phyloP scores from a whole-genome alignment of 2,113 vertebrate species.

The Platysternon megacephalum region DNA sequence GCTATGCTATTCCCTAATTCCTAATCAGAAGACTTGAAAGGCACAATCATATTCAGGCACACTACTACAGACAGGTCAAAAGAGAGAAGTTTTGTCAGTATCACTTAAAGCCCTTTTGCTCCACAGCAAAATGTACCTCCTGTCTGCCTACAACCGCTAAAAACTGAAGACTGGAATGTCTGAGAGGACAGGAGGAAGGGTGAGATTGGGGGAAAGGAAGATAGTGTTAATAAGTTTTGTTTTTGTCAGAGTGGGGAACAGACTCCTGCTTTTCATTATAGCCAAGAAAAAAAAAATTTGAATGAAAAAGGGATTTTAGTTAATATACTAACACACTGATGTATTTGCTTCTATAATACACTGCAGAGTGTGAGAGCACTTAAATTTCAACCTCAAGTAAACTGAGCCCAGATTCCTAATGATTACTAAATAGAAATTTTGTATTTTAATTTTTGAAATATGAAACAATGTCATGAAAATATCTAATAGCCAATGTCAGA shows the following conservation, averaged over 20 bases:
- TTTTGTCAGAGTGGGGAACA: not conserved
- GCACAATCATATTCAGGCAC: not conserved
- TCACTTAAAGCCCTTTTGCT: not conserved
- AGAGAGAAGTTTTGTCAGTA: not conserved
- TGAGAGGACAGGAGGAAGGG: not conserved
- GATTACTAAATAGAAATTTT: not conserved
- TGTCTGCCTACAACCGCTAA: not conserved
- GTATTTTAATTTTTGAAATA: not conserved
- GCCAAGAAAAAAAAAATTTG: not conserved
- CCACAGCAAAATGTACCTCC: not conserved
- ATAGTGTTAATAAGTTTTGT: not conserved
- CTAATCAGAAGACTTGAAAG: not conserved
- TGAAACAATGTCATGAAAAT: not conserved
- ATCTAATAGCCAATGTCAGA: not conserved
- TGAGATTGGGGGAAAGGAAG: not conserved
- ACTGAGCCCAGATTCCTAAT: not conserved
- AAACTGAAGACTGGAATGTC: not conserved
- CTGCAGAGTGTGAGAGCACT: not conserved
- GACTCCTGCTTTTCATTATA: not conserved
- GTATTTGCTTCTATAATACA: not conserved
- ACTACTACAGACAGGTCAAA: constrained; percentile 30
- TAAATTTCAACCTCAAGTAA: not conserved
- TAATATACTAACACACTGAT: not conserved
- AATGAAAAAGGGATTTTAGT: not conserved
- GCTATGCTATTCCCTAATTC: not conserved